Evolutionary conservation across 2,113 vertebrate genomes (phyloP), one percentile per base, ranked within the genome.

Genomic region (Dipodomys spectabilis): DNA sequence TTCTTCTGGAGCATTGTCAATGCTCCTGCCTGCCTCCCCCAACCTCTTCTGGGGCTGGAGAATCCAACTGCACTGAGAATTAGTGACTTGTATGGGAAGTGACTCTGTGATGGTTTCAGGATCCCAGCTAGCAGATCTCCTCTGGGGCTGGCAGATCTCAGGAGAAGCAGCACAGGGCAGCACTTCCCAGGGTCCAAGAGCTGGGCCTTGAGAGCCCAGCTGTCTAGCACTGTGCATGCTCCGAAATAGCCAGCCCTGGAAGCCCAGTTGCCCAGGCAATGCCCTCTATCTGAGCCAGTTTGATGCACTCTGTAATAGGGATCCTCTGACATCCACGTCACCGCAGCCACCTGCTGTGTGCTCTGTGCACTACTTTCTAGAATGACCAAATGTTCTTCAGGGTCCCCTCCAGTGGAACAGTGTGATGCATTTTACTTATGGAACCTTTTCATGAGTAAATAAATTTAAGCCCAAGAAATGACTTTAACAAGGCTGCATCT

Each of bases 101-200:
- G 39, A 82, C 9, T 62, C 23, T 6, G 4, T 20, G 49, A 71
- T 30, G 27, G 2, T 44, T 32, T 62, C 39, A 65, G 53, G n/a
- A 27, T 64, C 19, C 32, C 6, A 25, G 28, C 22, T 6, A 1
- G 0, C 49, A 32, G 9, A 22, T 39, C 4, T 2, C 10, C n/a
- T 16, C 7, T 11, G 0, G 3, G 3, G n/a, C 44, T 32, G 4
- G 1, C 1, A 5, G 18, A 3, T 3, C 19, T 25, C 0, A 8
- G 35, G 23, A 45, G 30, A 71, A 49, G n/a, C 25, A 1, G 6
- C 11, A 7, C 9, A 22, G 16, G 2, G 16, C 67, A 23, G 7
- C 0, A 4, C 7, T 18, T 53, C 60, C 27, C 35, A 30, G 35
- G 35, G 35, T 39, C 35, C 35, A 39, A 39, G 35, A 39, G 35